phyloP scores from a whole-genome alignment of 2,797 vertebrate genomes.

The Hydrocynus forskahlii region DNA sequence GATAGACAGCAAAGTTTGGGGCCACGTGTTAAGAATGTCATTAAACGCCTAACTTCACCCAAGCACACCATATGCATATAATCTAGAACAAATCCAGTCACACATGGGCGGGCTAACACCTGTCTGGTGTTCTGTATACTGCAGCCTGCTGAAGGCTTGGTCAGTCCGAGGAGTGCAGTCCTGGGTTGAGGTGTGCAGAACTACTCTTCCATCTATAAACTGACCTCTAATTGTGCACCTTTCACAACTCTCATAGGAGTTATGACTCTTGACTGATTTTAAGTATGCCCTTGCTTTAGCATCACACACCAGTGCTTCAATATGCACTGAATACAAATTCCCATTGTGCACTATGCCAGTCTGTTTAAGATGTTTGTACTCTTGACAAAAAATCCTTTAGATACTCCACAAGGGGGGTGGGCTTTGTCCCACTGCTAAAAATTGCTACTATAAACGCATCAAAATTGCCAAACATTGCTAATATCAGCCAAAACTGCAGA shows the following conservation, averaged over 20 bases:
- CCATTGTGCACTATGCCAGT: constrained; percentile 39
- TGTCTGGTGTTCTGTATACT: constrained; percentile 42
- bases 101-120: constrained; percentile 39
- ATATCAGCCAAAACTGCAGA: constrained; percentile 51
- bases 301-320: constrained; percentile 48
- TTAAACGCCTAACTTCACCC: no score
- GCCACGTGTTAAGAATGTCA: no score
- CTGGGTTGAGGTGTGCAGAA: constrained; percentile 7
- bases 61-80: constrained; percentile 54
- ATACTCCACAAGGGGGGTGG: constrained; percentile 40
- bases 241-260: constrained; percentile 45
- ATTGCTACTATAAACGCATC: constrained; percentile 46
- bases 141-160: constrained; percentile 19
- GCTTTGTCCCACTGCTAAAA: constrained; percentile 41
- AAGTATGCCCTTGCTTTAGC: constrained; percentile 48
- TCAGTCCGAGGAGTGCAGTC: constrained; percentile 36
- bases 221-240: constrained; percentile 42
- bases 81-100: constrained; percentile 48
- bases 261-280: constrained; percentile 48
- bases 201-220: constrained; percentile 40
- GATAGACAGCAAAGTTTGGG: not conserved
- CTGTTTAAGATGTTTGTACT: constrained; percentile 47
- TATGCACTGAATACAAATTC: constrained; percentile 32
- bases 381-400: constrained; percentile 48
- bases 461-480: constrained; percentile 36